Evolutionary conservation across 2,888 invertebrate species (phyloP), one percentile per base, ranked within the genome.

Genomic region (Leucoptera coffeella): DNA sequence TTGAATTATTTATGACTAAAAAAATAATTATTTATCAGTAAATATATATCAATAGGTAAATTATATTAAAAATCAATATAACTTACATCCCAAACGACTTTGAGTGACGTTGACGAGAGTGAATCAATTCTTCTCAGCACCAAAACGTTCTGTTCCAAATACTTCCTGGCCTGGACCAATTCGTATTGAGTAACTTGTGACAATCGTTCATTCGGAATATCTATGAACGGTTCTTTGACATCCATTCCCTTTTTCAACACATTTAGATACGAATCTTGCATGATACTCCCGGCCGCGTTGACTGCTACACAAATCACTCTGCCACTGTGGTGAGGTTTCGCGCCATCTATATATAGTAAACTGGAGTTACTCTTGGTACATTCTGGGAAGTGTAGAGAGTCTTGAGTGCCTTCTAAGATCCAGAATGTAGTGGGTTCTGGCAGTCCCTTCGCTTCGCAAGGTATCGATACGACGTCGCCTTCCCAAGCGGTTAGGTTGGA

Each of bases 401-500:
- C 82, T 52, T 85, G 83, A 22, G 82, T 85, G 31, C 93, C 92
- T 57, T 94, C 94, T 43, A 90, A 85, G 41, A 88, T 90, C 96
- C 96, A 96, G 58, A 92, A 95, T 14, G 93, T 84, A 9, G 92
- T 90, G 3, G 96, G 96, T 34, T 84, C 80, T 9, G 96, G 96
- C 52, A 91, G 85, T 32, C 95, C 96, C 44, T 80, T 82, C 15
- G 94, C 92, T 39, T 85, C 84, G 65, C 96, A 96, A 33, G 89
- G 89, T 50, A 96, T 88, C 37, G 85, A 85, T 26, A 90, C 92
- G 41, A 87, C 81, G 41, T 88, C 85, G 52, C 89, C 89, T 45
- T 88, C 76, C 45, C 86, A 86, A 39, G 90, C 85, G 56, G 87
- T 85, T 57, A 88, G 82, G 64, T 94, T 92, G 47, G 82, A 82